Conservation (phyloP, 2,797 vertebrate species). For the Hoplostethus atlanticus region DNA sequence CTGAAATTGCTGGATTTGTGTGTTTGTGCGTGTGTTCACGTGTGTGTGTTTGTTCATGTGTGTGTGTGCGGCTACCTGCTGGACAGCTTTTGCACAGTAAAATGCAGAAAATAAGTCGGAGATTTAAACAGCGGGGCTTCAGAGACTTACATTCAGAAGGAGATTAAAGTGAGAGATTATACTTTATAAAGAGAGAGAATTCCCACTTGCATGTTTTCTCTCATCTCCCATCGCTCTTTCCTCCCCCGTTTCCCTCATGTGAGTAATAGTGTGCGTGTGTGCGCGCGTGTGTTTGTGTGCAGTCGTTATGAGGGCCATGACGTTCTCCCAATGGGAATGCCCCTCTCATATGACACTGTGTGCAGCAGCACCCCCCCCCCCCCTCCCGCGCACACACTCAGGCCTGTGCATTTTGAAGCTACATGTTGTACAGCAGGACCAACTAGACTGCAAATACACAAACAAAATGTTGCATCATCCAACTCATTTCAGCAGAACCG, state of each 20-base stretch:
- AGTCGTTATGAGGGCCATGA: constrained; percentile 28
- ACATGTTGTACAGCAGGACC: constrained; percentile 31
- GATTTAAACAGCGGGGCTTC: constrained; percentile 60
- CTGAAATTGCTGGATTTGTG: background rate
- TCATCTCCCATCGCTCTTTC: constrained; percentile 50
- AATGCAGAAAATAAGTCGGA: constrained; percentile 25
- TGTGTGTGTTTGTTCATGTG: background rate
- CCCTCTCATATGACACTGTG: constrained; percentile 43
- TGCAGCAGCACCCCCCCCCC: background rate
- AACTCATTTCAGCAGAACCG: constrained; percentile 38
- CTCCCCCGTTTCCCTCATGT: constrained; percentile 43
- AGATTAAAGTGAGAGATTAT: constrained; percentile 78
- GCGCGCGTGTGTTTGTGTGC: constrained; percentile 5
- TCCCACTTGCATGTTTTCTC: constrained; percentile 70
- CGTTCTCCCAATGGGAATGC: constrained; percentile 53
- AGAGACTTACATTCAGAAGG: constrained; percentile 57
- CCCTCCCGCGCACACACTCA: background rate
- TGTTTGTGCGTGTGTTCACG: constrained; percentile 14
- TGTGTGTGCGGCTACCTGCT: constrained; percentile 50
- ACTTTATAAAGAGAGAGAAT: constrained; percentile 72
- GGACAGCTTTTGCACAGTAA: constrained; percentile 30
- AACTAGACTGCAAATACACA: constrained; percentile 44
- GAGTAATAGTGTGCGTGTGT: constrained; percentile 42
- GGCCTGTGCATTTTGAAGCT: constrained; percentile 43
- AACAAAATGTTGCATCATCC: constrained; percentile 62